Percentiles rank a stretch among this genome's conserved stretches.
Evolutionary conservation across 2,797 vertebrate genomes (phyloP).

Genomic region (Pteropus rufus): DNA sequence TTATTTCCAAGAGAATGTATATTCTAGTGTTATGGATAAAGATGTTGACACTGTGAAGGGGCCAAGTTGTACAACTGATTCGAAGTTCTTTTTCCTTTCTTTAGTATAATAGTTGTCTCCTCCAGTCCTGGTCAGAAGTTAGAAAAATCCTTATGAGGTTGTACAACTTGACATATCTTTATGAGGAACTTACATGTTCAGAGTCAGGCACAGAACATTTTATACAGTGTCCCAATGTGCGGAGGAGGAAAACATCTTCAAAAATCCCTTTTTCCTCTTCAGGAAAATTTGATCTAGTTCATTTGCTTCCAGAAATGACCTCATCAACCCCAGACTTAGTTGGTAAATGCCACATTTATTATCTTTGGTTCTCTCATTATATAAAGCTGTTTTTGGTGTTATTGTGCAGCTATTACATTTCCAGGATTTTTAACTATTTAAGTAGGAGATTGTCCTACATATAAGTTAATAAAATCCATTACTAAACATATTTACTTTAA

Average conservation of each 20-base stretch:
- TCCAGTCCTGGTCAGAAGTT: background rate
- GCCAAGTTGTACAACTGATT: background rate
- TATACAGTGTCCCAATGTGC: background rate
- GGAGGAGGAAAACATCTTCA: background rate
- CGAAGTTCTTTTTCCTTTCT: background rate
- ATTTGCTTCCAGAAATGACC: background rate
- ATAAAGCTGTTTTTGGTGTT: background rate
- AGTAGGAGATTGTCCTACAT: background rate
- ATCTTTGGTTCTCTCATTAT: background rate
- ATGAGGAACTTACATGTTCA: background rate
- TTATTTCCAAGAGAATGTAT: background rate
- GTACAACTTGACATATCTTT: background rate
- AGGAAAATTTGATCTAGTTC: background rate
- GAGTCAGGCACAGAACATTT: background rate
- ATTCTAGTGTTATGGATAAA: background rate
- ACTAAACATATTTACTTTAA: background rate
- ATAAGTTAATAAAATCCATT: constrained; percentile 8
- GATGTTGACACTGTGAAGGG: background rate
- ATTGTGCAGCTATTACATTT: background rate
- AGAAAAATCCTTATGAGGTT: background rate
- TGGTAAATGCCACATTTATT: background rate
- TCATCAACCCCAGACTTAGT: background rate
- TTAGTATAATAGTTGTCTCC: background rate
- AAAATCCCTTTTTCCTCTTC: background rate
- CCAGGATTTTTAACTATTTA: background rate